Conservation (phyloP, 2,113 vertebrate species). For the Xiphophorus couchianus region DNA sequence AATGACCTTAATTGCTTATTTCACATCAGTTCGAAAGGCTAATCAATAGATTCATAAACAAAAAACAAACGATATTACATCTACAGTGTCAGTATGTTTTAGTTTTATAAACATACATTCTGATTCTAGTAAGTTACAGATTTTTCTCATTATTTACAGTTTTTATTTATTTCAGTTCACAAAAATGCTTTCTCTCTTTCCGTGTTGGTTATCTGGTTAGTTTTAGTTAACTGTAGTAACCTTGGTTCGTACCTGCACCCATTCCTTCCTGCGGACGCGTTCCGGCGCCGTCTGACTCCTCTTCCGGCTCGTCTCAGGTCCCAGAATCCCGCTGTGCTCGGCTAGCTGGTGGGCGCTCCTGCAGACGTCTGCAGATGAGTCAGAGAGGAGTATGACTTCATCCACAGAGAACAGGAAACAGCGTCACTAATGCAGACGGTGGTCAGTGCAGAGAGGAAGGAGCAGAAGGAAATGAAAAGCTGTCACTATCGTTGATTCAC, state of each 20-base stretch:
- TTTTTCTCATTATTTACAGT: too few relatives aligned
- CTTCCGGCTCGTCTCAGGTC: conserved; percentile 41
- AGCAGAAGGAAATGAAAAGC: conserved; percentile 32
- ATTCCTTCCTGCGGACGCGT: conserved; percentile 87
- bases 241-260: conserved; percentile 85
- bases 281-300: conserved; percentile 83
- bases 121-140: too few relatives aligned
- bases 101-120: too few relatives aligned
- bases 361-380: conserved; percentile 72
- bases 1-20: too few relatives aligned
- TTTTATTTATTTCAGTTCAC: too few relatives aligned
- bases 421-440: conserved; percentile 66
- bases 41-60: too few relatives aligned
- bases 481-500: conserved; percentile 71
- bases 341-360: conserved; percentile 69
- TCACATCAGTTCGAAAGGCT: too few relatives aligned
- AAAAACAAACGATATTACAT: too few relatives aligned
- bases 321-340: conserved; percentile 54
- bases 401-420: conserved; percentile 53
- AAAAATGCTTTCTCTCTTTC: too few relatives aligned
- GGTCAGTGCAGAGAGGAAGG: conserved; percentile 44
- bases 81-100: too few relatives aligned
- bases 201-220: too few relatives aligned
- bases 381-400: conserved; percentile 50
- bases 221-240: too few relatives aligned